Base-by-base conservation (phyloP, 1,140 invertebrate genomes). In the Zaprionus kolodkinae region DNA sequence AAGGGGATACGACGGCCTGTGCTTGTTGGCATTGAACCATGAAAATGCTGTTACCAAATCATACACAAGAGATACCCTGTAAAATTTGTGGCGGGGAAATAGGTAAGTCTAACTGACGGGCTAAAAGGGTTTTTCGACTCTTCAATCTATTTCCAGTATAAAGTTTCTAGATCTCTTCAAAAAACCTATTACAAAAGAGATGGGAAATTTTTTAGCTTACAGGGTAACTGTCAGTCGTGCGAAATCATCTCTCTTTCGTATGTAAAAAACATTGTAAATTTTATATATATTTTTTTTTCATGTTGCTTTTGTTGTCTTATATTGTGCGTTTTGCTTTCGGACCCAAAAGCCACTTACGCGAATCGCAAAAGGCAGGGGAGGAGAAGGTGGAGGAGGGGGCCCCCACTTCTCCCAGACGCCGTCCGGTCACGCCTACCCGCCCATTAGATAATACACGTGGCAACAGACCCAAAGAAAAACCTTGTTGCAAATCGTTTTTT, bases 1-100 rank as follows among this genome's bases (percentile, higher is more conserved):
- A 30, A 30, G 27, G 27, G 27, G 27, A 3, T 30, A 30, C 27
- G 6, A 30, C 27, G 6, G 27, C 27, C 27, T 30, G 4, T 30
- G 27, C 27, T 30, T 3, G 27, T 30, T 30, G 27, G 82, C 83
- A 86, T 86, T 86, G 82, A 86, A 86, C 82, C 82, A 86, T 87
- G 71, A 86, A 87, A 82, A 40, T 79, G 57, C 72, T 75, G 4
- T 57, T 25, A 15, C 36, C 36, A 55, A 45, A 38, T 40, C 13
- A 25, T 40, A 40, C 38, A 11, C 40, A n/a, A 9, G 38, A 35
- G 6, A 68, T 61, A 60, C 71, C 36, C 71, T 68, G 45, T 54
- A 36, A n/a, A 54, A 17, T 30, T 30, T 30, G 27, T 21, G 21
- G 21, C 1, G 27, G 27, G 3, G 6, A 30, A 30, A 30, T 30